Percentiles rank a stretch among this genome's conserved stretches.
These are phyloP conservation scores for Gallinago nigripennis DNA, from an alignment of 2,797 vertebrate genomes.

Conservation along the genomic window DNA sequence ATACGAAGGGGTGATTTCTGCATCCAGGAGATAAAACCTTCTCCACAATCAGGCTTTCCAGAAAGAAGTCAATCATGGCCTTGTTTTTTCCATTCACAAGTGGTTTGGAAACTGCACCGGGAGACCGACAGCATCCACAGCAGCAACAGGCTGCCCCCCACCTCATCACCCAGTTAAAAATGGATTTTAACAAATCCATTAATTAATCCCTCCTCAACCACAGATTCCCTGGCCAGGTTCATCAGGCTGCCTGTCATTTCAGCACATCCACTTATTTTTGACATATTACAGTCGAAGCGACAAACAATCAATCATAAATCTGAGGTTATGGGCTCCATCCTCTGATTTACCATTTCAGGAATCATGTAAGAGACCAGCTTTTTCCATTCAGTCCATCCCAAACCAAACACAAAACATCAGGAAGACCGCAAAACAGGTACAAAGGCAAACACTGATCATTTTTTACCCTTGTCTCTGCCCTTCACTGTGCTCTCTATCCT, in stretches of 20 bases:
- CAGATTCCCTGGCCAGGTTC: not conserved
- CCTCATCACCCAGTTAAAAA: not conserved
- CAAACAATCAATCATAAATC: not conserved
- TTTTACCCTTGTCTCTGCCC: not conserved
- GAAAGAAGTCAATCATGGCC: not conserved
- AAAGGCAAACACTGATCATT: not conserved
- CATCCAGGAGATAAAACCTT: not conserved
- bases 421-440: not conserved
- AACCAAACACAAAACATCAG: not conserved
- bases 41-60: not conserved
- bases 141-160: not conserved
- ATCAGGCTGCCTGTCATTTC: not conserved
- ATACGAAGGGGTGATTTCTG: not conserved
- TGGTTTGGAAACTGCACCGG: not conserved
- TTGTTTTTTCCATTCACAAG: not conserved
- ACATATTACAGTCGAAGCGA: not conserved
- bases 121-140: not conserved
- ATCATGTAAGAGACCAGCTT: not conserved
- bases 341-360: not conserved
- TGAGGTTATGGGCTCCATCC: not conserved
- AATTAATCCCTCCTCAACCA: not conserved
- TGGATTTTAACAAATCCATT: not conserved
- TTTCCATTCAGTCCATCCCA: not conserved
- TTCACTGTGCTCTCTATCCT: accelerated
- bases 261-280: not conserved